These are phyloP conservation scores for Cataglyphis altisquamis DNA, from an alignment of 2,888 invertebrate species.

Conservation along the genomic window DNA sequence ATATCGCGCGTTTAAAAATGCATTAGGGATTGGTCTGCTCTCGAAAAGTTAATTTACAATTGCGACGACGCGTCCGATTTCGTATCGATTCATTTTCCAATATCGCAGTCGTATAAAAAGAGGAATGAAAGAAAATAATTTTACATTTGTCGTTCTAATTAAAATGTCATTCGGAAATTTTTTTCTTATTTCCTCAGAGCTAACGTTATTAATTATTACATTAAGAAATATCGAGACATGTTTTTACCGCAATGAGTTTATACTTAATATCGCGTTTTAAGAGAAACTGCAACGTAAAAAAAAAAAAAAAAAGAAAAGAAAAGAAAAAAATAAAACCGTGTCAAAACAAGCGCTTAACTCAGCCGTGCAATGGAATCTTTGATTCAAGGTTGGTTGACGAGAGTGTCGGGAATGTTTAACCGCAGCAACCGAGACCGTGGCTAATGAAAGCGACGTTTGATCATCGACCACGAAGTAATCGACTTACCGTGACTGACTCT, in stretches of 20 bases:
- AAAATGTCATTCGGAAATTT: not conserved
- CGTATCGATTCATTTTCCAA: not conserved
- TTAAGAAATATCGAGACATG: not conserved
- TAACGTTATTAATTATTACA: not conserved
- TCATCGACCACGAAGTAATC: slow-evolving; percentile 78
- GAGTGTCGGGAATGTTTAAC: slow-evolving; percentile 56
- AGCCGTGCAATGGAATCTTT: slow-evolving; percentile 58
- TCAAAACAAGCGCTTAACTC: slow-evolving; percentile 25
- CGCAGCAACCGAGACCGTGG: slow-evolving; percentile 60
- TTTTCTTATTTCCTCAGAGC: not conserved
- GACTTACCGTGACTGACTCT: slow-evolving; percentile 77
- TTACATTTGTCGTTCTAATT: not conserved
- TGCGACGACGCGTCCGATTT: not conserved
- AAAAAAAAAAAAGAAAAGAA: not conserved
- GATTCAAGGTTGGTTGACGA: slow-evolving; percentile 52
- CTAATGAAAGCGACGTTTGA: slow-evolving; percentile 75
- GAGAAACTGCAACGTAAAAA: not conserved
- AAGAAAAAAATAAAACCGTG: not conserved
- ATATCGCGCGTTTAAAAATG: slow-evolving; percentile 1
- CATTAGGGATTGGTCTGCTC: not conserved
- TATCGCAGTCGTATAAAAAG: not conserved
- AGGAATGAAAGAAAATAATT: not conserved
- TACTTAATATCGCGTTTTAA: not conserved
- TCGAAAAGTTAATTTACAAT: not conserved
- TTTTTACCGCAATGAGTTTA: no score